Conservation (phyloP, 2,888 invertebrate species). For the Trypoxylon attenuatum region DNA sequence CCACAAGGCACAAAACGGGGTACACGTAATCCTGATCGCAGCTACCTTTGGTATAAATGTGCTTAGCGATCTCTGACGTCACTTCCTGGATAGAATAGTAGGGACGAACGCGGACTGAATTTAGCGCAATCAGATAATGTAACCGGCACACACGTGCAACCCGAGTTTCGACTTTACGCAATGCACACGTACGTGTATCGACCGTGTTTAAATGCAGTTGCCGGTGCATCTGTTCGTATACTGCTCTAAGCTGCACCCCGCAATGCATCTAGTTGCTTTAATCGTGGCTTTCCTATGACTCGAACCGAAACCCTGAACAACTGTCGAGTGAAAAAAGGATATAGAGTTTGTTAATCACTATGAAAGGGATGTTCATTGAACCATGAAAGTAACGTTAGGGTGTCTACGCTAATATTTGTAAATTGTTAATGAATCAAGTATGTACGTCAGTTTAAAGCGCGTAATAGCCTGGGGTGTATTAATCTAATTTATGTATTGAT, state of each 20-base stretch:
- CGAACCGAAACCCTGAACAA: background rate
- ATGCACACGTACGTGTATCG: constrained; percentile 19
- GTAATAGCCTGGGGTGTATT: too few species aligned
- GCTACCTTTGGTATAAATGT: constrained; percentile 12
- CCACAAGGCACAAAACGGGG: background rate
- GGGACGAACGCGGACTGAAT: constrained; percentile 55
- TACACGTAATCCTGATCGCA: constrained; percentile 35
- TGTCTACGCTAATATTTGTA: too few species aligned
- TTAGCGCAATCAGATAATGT: constrained; percentile 63
- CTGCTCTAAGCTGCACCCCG: constrained; percentile 6
- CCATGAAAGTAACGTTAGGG: too few species aligned
- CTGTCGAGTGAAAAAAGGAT: too few species aligned
- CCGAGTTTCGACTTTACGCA: constrained; percentile 39
- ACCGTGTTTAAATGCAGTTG: constrained; percentile 8
- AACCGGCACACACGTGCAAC: constrained; percentile 35
- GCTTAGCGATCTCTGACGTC: constrained; percentile 52
- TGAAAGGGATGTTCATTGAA: too few species aligned
- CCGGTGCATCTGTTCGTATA: constrained; percentile 22
- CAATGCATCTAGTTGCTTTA: background rate
- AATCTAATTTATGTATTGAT: too few species aligned
- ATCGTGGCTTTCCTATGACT: background rate
- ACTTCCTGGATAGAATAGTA: constrained; percentile 55
- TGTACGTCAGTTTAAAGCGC: background rate
- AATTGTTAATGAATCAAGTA: too few species aligned
- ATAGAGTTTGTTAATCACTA: too few species aligned